These are phyloP conservation scores for Lophius americanus DNA, from an alignment of 2,797 vertebrate genomes.

Conservation along the genomic window DNA sequence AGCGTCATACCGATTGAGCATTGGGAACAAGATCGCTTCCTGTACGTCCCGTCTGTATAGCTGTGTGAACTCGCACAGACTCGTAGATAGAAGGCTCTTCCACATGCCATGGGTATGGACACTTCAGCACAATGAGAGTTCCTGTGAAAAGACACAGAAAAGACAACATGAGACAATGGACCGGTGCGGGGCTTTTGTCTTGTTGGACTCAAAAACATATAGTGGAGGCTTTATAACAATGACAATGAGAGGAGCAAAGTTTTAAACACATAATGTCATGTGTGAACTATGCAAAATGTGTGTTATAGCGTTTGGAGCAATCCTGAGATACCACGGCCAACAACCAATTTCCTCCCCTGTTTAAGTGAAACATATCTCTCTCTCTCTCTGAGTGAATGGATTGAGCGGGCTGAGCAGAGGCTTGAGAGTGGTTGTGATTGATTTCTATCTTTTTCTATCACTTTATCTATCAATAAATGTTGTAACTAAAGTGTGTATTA, in stretches of 20 bases:
- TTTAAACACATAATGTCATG: not conserved
- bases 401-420: too few species aligned
- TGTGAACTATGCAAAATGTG: not conserved
- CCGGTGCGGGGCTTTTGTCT: not conserved
- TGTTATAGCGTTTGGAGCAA: too few species aligned
- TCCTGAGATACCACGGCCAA: too few species aligned
- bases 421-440: too few species aligned
- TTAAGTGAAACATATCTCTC: too few species aligned
- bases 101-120: conserved; percentile 90
- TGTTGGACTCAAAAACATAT: not conserved
- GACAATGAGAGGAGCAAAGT: not conserved
- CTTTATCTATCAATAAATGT: too few species aligned
- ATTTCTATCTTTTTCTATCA: too few species aligned
- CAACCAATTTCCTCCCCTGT: too few species aligned
- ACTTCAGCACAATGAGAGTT: conserved; percentile 89
- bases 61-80: conserved; percentile 94
- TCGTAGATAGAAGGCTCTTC: conserved; percentile 98
- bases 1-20: conserved; percentile 86
- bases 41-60: conserved; percentile 90
- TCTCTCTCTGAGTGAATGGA: too few species aligned
- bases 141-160: conserved; percentile 72
- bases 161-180: too few species aligned
- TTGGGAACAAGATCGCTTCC: conserved; percentile 88
- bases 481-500: too few species aligned
- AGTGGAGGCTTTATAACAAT: not conserved